A percentile compares a stretch with the other conserved stretches of the same genome.
Conservation (phyloP, 1,140 invertebrate species). For the Drosophila insularis region DNA sequence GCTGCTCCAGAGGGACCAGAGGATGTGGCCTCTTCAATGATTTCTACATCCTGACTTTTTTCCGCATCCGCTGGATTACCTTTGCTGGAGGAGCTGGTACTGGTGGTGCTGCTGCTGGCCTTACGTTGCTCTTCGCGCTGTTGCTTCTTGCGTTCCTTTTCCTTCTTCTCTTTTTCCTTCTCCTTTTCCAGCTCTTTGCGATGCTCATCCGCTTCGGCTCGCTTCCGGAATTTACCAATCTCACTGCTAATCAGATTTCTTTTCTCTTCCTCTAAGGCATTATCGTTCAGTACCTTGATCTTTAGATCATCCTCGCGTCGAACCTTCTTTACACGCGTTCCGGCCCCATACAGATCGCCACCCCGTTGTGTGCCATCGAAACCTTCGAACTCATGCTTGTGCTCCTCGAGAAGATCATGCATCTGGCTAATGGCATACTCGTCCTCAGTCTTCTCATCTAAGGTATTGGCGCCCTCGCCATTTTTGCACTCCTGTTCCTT, state of each 20-base stretch:
- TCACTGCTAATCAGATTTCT: constrained; percentile 97
- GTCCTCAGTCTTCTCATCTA: constrained; percentile 90
- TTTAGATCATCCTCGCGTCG: constrained; percentile 81
- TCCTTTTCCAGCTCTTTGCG: constrained; percentile 84
- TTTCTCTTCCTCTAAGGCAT: constrained; percentile 97
- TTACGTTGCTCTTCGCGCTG: constrained; percentile 83
- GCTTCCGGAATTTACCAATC: constrained; percentile 98
- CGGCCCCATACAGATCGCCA: constrained; percentile 59
- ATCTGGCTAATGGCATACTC: constrained; percentile 89
- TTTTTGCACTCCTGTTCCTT: constrained; percentile 86
- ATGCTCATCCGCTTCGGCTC: constrained; percentile 83
- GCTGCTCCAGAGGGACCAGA: not conserved
- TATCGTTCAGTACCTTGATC: constrained; percentile 88
- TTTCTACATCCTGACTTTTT: constrained; percentile 40
- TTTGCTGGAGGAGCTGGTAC: not conserved
- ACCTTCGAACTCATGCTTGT: constrained; percentile 84
- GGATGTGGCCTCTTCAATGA: constrained; percentile 37
- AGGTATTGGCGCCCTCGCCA: constrained; percentile 72
- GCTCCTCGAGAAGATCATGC: constrained; percentile 90
- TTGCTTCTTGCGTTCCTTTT: constrained; percentile 83
- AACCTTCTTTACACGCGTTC: constrained; percentile 62
- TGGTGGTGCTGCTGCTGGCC: constrained; percentile 36
- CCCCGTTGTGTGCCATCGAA: constrained; percentile 67
- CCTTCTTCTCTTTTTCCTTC: constrained; percentile 83
- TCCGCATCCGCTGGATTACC: constrained; percentile 9